These are phyloP conservation scores for Ctenopoma multispine DNA, from an alignment of 2,797 vertebrate genomes.

Conservation along the genomic window DNA sequence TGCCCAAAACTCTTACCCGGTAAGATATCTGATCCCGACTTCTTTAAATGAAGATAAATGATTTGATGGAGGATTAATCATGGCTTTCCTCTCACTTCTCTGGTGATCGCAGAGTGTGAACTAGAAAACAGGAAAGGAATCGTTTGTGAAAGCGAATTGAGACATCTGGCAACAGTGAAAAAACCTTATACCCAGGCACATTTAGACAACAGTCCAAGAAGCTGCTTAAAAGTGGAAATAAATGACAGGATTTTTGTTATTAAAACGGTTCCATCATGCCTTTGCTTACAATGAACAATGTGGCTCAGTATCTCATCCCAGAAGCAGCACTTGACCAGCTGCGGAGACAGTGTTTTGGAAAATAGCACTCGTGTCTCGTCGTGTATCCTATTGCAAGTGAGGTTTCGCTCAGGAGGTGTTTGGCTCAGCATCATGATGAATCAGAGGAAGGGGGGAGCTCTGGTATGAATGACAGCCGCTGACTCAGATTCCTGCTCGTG, in stretches of 20 bases:
- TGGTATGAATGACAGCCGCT: constrained; percentile 51
- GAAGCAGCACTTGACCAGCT: constrained; percentile 19
- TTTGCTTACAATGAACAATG: constrained; percentile 5
- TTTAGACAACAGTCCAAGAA: constrained; percentile 18
- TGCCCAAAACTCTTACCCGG: constrained; percentile 22
- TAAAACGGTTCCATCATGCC: constrained; percentile 37
- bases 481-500: constrained; percentile 51
- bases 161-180: constrained; percentile 39
- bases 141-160: constrained; percentile 53
- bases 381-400: constrained; percentile 17
- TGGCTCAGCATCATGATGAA: constrained; percentile 49
- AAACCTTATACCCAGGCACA: constrained; percentile 28
- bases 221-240: constrained; percentile 47
- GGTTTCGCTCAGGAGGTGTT: constrained; percentile 15
- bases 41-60: constrained; percentile 58
- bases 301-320: constrained; percentile 15
- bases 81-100: constrained; percentile 45
- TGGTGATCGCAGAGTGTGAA: constrained; percentile 23
- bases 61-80: constrained; percentile 40
- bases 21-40: constrained; percentile 27
- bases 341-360: background rate
- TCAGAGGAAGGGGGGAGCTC: constrained; percentile 51
- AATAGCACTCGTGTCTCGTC: background rate
- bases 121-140: constrained; percentile 27
- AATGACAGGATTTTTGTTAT: constrained; percentile 38